Conservation (phyloP, 2,797 vertebrate genomes). For the Hyperoplus immaculatus region DNA sequence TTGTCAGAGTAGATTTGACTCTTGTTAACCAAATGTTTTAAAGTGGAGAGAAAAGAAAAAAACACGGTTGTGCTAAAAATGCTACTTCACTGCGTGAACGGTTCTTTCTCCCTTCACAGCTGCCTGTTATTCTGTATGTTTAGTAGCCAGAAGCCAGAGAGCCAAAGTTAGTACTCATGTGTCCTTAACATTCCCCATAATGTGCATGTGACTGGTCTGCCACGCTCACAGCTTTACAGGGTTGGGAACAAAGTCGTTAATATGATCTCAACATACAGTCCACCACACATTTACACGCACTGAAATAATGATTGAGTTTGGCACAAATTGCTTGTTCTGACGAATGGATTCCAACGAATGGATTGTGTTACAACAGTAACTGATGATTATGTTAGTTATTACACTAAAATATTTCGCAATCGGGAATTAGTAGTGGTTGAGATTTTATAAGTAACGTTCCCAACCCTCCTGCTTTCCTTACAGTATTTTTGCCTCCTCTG, state of each 20-base stretch:
- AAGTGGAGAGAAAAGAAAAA: slow-evolving; percentile 33
- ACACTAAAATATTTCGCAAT: slow-evolving; percentile 19
- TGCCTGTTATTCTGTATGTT: slow-evolving; percentile 73
- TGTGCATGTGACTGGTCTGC: slow-evolving; percentile 79
- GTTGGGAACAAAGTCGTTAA: slow-evolving; percentile 73
- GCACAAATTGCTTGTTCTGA: slow-evolving; percentile 1
- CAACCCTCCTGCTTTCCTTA: slow-evolving; percentile 76
- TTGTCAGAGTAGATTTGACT: too few relatives aligned
- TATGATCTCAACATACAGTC: slow-evolving; percentile 24
- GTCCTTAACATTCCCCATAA: slow-evolving; percentile 71
- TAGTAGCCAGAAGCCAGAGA: slow-evolving; percentile 73
- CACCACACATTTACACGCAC: not conserved
- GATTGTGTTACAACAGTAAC: not conserved
- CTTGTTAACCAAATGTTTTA: slow-evolving; percentile 19
- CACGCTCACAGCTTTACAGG: slow-evolving; percentile 75
- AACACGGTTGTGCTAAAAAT: slow-evolving; percentile 54
- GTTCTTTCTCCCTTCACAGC: slow-evolving; percentile 67
- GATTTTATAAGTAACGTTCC: slow-evolving; percentile 60
- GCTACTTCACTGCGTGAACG: slow-evolving; percentile 64
- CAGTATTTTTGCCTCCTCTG: slow-evolving; percentile 79
- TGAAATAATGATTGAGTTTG: slow-evolving; percentile 21
- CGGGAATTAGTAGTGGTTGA: slow-evolving; percentile 13
- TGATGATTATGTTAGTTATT: not conserved
- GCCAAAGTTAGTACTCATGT: slow-evolving; percentile 67
- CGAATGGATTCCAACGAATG: slow-evolving; percentile 1